Base-by-base conservation (phyloP, 2,888 invertebrate genomes). In the Dryobotodes eremita region DNA sequence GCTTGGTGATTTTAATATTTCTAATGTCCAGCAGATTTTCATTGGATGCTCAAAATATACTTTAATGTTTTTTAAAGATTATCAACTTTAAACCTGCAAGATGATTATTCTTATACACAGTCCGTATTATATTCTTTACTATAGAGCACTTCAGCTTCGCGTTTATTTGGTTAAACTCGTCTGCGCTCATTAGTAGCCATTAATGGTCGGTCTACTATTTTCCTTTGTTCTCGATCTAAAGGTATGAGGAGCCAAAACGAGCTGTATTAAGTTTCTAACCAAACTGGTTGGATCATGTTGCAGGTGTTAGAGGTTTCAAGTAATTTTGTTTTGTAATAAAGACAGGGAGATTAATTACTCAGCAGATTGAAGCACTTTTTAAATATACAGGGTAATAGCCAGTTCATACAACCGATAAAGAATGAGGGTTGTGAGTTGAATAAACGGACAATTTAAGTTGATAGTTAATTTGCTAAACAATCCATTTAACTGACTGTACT, bases 141-240 rank as follows among this genome's bases (percentile, higher is more conserved):
- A 36, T 36, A 71, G 46, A 62, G 23, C 26, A 42, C 13, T 11
- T n/a, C 20, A 48, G 61, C 3, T 23, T 50, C 15, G 23, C 20
- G 17, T 77, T 57, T 77, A 83, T 69, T 80, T 46, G 31, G 42
- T 46, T 64, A 65, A n/a, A n/a, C n/a, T 17, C 76, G 17, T 57
- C 46, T 17, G 26, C 23, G 77, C 50, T 77, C 83, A 83, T 80
- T 83, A 80, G 66, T n/a, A 48, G 17, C 42, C 62, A 77, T 42
- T 83, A 83, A 80, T 59, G 23, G 42, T 62, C 64, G 42, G 20
- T 83, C 53, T 59, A 69, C 64, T 59, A 69, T 64, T 36, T 36
- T 69, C 64, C 77, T 83, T 83, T 77, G 69, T 83, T 77, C 83
- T 55, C 57, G 11, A 80, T 70, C n/a, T 46, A 65, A 50, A 64